Evolutionary conservation across 2,888 invertebrate genomes (phyloP), one percentile per base, ranked within the genome.

Genomic region (Odontocolon sp.): DNA sequence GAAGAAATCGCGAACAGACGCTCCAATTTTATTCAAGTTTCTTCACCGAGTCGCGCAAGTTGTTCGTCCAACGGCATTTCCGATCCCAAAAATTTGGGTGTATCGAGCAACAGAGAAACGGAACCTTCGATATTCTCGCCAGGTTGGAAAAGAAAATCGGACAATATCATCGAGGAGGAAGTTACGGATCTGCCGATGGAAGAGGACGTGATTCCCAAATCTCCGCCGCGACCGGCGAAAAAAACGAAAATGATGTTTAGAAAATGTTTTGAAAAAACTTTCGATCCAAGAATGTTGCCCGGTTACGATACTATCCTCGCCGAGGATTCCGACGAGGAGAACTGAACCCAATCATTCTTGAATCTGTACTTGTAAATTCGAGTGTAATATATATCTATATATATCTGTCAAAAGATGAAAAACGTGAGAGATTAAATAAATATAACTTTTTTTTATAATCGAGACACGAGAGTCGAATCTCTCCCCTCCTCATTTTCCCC

Each of bases 241-340:
- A 92, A 89, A 83, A 91, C 94, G 0, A 92, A 93, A 85, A 91
- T 92, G 0, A 93, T 95, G 66, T 96, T 96, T 85, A 93, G 93
- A 77, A 92, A 95, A 74, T 95, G 95, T 87, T 95, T 95, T 89
- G 94, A 95, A 89, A 91, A 92, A 47, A 95, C 95, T n/a, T 94
- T 93, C 85, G 92, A 94, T 83, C 93, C 93, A 5, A 91, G 91
- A 80, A 87, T 87, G 77, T 80, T 91, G 45, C 92, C 92, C 74
- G 92, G 94, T 38, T 92, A 92, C 79, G 92, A 93, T 81, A 91
- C 91, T 54, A 91, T 95, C 42, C 91, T 95, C 82, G 95, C 94
- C n/a, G 93, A 93, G 71, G 94, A 95, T 87, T 95, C 95, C 0
- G 96, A 96, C 85, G 93, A 93, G 86, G 93, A 93, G 31, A 73